A percentile compares a stretch with the other conserved stretches of the same genome.
Evolutionary conservation across 2,113 vertebrate genomes (phyloP).

Genomic region (Microcebus tavaratra): DNA sequence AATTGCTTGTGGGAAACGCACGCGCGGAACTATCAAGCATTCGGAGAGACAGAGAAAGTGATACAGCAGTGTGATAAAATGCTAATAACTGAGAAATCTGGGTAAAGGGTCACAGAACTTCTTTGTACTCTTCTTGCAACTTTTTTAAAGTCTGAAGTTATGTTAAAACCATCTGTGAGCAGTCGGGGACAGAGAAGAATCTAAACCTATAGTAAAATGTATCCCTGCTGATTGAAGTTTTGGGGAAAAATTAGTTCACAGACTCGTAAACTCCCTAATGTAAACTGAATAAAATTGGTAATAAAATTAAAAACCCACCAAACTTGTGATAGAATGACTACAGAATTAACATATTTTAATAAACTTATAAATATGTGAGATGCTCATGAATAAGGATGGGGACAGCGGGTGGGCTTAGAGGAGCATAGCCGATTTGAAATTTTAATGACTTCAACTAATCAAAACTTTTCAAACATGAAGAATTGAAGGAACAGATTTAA

Average conservation of each 20-base stretch:
- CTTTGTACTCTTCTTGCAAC: too few relatives aligned
- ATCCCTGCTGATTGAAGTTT: neutral
- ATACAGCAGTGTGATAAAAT: neutral
- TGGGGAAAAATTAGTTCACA: neutral
- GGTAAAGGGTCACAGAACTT: too few relatives aligned
- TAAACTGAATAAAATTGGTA: neutral
- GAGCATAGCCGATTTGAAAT: neutral
- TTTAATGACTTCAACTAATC: neutral
- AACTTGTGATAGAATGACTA: neutral
- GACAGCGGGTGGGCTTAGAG: neutral
- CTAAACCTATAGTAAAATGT: neutral
- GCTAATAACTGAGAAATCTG: rapidly evolving
- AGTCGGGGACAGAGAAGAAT: neutral
- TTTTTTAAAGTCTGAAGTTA: neutral
- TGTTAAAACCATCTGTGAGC: too few relatives aligned
- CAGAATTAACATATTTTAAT: neutral
- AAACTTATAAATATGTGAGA: neutral
- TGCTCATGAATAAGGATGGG: too few relatives aligned
- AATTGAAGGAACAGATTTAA: neutral
- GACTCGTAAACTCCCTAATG: neutral
- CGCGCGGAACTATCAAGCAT: rapidly evolving
- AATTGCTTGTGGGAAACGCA: neutral
- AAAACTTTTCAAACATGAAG: neutral
- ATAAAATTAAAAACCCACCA: too few relatives aligned
- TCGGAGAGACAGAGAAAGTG: neutral